These are phyloP conservation scores for Dioctria rufipes DNA, from an alignment of 2,888 invertebrate genomes.

Conservation along the genomic window DNA sequence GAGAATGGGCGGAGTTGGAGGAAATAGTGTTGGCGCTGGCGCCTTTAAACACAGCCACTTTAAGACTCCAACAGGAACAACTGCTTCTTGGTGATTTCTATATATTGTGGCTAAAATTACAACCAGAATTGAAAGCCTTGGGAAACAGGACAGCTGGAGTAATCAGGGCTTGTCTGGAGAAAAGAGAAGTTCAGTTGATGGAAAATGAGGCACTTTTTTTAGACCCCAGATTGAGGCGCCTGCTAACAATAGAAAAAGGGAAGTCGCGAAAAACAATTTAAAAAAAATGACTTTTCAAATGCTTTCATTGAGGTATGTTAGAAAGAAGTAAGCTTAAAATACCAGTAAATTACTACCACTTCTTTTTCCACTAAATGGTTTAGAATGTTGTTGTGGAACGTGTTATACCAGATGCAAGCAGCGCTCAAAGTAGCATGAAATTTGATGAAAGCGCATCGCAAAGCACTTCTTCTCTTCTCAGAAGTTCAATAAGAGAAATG, in stretches of 20 bases:
- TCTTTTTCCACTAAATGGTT: not conserved
- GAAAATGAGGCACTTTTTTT: constrained; percentile 5
- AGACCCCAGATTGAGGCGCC: constrained; percentile 1
- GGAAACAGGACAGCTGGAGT: constrained; percentile 6
- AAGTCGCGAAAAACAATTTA: not conserved
- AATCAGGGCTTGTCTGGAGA: not conserved
- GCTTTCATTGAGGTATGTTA: not conserved
- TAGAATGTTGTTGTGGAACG: not conserved
- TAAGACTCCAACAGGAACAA: not conserved
- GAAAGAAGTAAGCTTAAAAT: not conserved
- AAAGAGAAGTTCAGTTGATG: constrained; percentile 3
- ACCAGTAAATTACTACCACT: not conserved
- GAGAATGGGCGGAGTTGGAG: not conserved
- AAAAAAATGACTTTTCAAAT: constrained; percentile 1
- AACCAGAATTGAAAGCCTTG: not conserved
- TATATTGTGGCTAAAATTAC: constrained; percentile 3
- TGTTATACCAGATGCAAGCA: not conserved
- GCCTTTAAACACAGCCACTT: constrained; percentile 3
- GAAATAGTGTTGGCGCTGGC: not conserved
- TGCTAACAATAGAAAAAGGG: constrained; percentile 1
- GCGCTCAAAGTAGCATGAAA: no score
- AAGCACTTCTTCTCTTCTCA: no score
- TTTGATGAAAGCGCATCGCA: not conserved
- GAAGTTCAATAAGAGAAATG: no score
- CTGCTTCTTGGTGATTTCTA: constrained; percentile 7